phyloP scores from a whole-genome alignment of 2,888 invertebrate species.

The Molorchus minor region DNA sequence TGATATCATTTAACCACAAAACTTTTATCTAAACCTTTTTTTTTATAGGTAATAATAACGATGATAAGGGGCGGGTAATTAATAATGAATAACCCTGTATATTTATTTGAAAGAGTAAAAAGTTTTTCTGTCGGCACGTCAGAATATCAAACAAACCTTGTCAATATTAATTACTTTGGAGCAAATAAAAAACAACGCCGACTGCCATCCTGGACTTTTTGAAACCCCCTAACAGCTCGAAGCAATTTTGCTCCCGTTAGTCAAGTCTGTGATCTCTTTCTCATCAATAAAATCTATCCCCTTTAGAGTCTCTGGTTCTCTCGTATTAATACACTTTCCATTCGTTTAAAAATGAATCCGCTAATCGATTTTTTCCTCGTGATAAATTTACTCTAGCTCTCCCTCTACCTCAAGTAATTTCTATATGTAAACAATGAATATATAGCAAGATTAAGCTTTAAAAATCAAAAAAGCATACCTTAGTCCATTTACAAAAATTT shows the following conservation, averaged over 20 bases:
- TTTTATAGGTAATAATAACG: no score
- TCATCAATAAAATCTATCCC: neutral
- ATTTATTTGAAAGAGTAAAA: no score
- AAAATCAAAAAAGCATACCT: no score
- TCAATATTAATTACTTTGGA: slow-evolving; percentile 18
- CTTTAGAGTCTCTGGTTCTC: neutral
- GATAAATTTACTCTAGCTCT: neutral
- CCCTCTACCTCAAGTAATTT: no score
- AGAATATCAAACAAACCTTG: slow-evolving; percentile 11
- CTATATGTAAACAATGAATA: no score
- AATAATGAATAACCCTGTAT: no score
- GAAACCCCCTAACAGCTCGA: neutral
- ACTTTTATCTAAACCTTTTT: no score
- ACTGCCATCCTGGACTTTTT: neutral
- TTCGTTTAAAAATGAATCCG: neutral
- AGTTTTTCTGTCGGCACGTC: neutral
- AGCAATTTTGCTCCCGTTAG: neutral
- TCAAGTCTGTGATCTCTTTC: neutral
- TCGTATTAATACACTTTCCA: neutral
- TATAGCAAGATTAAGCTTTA: no score
- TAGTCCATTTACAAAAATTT: no score
- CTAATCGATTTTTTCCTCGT: neutral
- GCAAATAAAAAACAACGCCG: slow-evolving; percentile 5
- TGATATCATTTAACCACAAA: no score
- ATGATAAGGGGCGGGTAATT: no score